Percentiles rank a stretch among this genome's conserved stretches.
Evolutionary conservation across 2,797 vertebrate species (phyloP).

Genomic region (Chanos chanos): DNA sequence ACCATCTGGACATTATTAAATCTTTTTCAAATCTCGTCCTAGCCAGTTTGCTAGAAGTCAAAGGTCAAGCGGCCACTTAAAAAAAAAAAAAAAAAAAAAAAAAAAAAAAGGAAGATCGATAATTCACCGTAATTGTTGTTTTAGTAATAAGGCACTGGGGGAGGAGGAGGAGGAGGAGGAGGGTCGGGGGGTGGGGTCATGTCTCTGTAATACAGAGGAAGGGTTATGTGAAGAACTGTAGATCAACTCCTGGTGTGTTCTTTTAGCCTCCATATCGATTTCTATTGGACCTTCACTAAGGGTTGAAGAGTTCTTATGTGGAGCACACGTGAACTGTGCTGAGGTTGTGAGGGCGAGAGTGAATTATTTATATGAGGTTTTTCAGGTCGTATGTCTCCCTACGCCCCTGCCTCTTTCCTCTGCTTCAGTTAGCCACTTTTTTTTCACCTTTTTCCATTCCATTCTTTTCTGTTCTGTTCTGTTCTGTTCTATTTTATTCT

Average conservation of each 20-base stretch:
- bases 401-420: no score
- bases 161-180: neutral
- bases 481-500: no score
- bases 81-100: neutral
- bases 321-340: neutral
- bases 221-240: neutral
- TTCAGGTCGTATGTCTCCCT: no score
- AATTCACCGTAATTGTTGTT: neutral
- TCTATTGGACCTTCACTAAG: neutral
- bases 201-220: no score
- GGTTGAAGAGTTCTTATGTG: no score
- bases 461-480: no score
- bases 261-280: conserved; percentile 18
- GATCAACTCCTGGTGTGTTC: neutral
- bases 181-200: neutral
- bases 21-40: neutral
- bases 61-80: neutral
- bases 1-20: neutral
- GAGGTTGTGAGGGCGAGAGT: neutral
- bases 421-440: no score
- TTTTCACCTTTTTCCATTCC: no score
- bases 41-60: neutral
- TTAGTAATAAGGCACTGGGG: conserved; percentile 3
- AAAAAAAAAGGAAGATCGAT: neutral
- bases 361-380: no score